Base-by-base conservation (phyloP, 2,888 invertebrate species). In the Silvanus unidentatus region DNA sequence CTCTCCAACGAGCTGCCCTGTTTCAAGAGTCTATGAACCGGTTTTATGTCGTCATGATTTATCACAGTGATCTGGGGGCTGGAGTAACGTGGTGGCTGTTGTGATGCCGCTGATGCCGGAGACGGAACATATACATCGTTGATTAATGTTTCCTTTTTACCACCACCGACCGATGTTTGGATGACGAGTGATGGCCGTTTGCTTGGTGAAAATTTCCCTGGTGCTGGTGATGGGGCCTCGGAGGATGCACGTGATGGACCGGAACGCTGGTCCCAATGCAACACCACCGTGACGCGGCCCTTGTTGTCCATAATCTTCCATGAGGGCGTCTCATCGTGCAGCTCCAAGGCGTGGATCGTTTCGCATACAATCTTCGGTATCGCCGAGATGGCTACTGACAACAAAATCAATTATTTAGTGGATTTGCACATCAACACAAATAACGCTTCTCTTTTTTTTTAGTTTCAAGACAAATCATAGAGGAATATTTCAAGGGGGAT, bases 271-370 rank as follows among this genome's bases (percentile, higher is more conserved):
- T 94, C 94, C 94, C 94, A 94, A 77, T 94, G 92, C 73, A 94
- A 79, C 72, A 94, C 93, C 77, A 94, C 92, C 68, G 94, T 94
- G 78, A 94, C 90, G 73, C 92, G 86, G 73, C 93, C 94, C 79
- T 92, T 91, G 82, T 92, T 92, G 84, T 94, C 94, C 92, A 93
- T 93, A 79, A 94, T 93, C 78, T 94, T 94, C 94, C 94, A 94
- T 77, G 92, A 91, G 71, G 94, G 93, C 73, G 92, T 91, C 77
- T 93, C 92, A 88, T 92, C 90, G 79, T 92, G 92, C 73, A 94
- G 79, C 76, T 93, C 91, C 79, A 94, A 78, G 60, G 92, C 91
- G 80, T 91, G 89, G 73, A 94, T 92, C 70, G 94, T 93, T 79
- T 94, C 94, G 82, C 93, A 94, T 75, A 94, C 93, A 80, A 94